Evolutionary conservation across 2,113 vertebrate genomes (phyloP).

Genomic region (Chaetodon auriga): DNA sequence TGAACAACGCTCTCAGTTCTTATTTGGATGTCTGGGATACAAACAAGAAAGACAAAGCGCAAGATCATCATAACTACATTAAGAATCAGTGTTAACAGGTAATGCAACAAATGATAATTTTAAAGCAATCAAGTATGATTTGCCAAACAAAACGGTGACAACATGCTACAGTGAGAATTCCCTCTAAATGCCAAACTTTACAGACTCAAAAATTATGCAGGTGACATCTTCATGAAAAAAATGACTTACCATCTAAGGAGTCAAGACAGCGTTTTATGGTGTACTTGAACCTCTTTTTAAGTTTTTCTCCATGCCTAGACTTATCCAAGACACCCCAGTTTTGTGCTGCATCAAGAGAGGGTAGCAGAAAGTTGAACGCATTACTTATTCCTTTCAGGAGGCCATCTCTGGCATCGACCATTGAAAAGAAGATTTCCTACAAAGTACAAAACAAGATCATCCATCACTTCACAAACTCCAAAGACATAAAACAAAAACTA

Average conservation of each 20-base stretch:
- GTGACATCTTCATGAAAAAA: neutral
- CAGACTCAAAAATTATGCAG: neutral
- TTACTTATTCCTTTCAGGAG: conserved; percentile 81
- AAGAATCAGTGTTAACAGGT: neutral
- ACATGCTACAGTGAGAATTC: neutral
- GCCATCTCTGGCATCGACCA: conserved; percentile 86
- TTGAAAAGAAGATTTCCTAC: conserved; percentile 85
- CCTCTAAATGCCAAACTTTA: neutral
- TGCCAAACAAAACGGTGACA: neutral
- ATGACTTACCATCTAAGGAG: conserved; percentile 85
- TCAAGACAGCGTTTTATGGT: conserved; percentile 81
- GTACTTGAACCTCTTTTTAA: conserved; percentile 83
- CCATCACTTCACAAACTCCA: neutral
- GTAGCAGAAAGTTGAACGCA: conserved; percentile 81
- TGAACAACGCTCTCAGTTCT: conserved; percentile 83
- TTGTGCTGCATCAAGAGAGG: conserved; percentile 81
- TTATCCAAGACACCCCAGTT: conserved; percentile 86
- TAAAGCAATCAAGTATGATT: neutral
- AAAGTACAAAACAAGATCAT: conserved; percentile 46
- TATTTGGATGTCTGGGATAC: conserved; percentile 79
- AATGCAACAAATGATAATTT: neutral
- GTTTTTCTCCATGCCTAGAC: conserved; percentile 80
- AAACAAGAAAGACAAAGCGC: conserved; percentile 12
- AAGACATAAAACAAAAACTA: neutral
- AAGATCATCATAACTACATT: neutral